Evolutionary conservation across 1,140 invertebrate genomes (phyloP).

Genomic region (Drosophila nigrodunni): DNA sequence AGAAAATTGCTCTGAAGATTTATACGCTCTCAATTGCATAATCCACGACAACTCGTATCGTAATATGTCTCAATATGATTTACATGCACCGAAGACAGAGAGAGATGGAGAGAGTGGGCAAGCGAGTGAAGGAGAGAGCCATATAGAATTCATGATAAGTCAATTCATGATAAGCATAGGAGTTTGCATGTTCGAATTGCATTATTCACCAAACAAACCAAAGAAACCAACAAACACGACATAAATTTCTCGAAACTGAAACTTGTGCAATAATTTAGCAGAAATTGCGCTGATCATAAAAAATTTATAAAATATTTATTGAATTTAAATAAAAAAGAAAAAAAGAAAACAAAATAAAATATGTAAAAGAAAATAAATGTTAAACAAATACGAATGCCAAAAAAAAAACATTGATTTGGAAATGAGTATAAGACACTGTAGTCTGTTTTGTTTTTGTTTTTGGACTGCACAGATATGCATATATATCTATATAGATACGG

Average conservation of each 20-base stretch:
- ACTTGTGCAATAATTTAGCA: conserved; percentile 69
- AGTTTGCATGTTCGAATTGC: conserved; percentile 48
- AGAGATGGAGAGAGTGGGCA: too few relatives aligned
- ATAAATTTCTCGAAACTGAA: conserved; percentile 48
- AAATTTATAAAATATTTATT: conserved; percentile 75
- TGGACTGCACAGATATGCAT: conserved; percentile 11
- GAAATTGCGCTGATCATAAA: conserved; percentile 62
- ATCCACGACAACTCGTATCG: conserved; percentile 10
- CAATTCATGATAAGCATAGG: conserved; percentile 1
- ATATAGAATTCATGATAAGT: conserved; percentile 8
- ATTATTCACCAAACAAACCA: conserved; percentile 51
- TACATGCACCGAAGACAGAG: neutral
- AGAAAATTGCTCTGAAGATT: conserved; percentile 50
- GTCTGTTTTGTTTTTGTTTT: conserved; percentile 33
- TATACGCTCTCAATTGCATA: conserved; percentile 52
- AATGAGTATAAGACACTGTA: conserved; percentile 18
- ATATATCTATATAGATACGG: conserved; percentile 13
- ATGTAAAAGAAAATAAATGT: conserved; percentile 39
- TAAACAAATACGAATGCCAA: conserved; percentile 39
- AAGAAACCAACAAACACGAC: conserved; percentile 42
- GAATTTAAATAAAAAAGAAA: conserved; percentile 67
- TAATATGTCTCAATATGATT: conserved; percentile 16
- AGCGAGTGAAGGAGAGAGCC: neutral
- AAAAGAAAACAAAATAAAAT: too few relatives aligned
- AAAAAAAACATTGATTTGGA: conserved; percentile 18